Evolutionary conservation across 2,888 invertebrate genomes (phyloP).

Genomic region (Tenthredo mesomela): DNA sequence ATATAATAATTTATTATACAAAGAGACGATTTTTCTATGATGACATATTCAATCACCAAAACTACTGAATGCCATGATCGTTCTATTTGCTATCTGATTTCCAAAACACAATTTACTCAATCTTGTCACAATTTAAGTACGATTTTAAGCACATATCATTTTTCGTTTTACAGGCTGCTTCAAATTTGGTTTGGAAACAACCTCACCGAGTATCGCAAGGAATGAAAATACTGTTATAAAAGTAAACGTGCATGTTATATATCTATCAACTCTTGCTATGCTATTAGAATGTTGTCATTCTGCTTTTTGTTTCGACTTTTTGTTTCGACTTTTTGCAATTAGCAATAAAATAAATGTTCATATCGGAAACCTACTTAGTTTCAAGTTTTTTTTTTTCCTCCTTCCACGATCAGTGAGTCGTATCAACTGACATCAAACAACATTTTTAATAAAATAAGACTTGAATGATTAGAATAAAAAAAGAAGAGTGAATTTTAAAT

Average conservation of each 20-base stretch:
- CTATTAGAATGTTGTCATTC: neutral
- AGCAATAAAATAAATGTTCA: constrained; percentile 5
- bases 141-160: neutral
- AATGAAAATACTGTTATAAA: neutral
- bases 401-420: neutral
- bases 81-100: constrained; percentile 61
- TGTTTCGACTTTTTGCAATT: neutral
- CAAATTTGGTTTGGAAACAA: constrained; percentile 17
- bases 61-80: constrained; percentile 61
- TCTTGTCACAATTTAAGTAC: neutral
- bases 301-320: neutral
- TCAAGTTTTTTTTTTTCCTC: neutral
- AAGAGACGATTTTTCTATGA: constrained; percentile 35
- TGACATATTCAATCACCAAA: constrained; percentile 57
- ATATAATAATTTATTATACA: neutral
- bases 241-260: neutral
- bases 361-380: neutral
- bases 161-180: constrained; percentile 17
- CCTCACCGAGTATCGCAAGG: neutral
- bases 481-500: neutral
- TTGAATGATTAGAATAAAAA: neutral
- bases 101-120: neutral
- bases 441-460: neutral
- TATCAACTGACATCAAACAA: neutral
- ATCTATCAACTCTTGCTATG: neutral